Evolutionary conservation across 2,888 invertebrate genomes (phyloP), one percentile per base, ranked within the genome.

Genomic region (Caenorhabditis auriculariae): DNA sequence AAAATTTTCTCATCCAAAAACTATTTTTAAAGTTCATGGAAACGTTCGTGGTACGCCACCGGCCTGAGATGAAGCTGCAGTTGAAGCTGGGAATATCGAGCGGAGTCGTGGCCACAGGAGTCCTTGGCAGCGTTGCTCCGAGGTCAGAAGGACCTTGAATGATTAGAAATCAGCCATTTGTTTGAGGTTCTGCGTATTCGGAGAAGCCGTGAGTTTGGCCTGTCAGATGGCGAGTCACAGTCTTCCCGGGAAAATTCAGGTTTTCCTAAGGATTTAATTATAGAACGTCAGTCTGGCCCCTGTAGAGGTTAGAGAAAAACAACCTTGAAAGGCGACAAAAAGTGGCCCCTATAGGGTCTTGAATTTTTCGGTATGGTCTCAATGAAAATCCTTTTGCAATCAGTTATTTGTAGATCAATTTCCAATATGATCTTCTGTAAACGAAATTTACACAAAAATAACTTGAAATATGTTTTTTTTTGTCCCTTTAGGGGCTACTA

Each of bases 161-260:
- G 3, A 45, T 4, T 23, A 17, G 4, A 15, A 9, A 24, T 28
- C 7, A 19, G 3, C 35, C 9, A 9, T 15, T 32, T 9, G n/a
- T 46, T 60, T 37, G 38, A 65, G 72, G 41, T 72, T 72, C 26
- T 72, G 72, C 37, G 53, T 72, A 3, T 72, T 72, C 39, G 72
- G 72, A 12, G 72, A 72, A 24, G 66, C 69, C 9, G 72, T 72
- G 0, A 72, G 69, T 37, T 60, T 67, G 58, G 66, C 72, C n/a
- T 69, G 66, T 39, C 59, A 66, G 52, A 72, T 72, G 72, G 72
- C 67, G 1, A 55, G 61, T 12, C 63, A 63, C 17, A 51, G 56
- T 7, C 23, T 46, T 2, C 69, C 72, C 2, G 60, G 60, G 15
- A 69, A 59, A 37, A 72, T 72, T 51, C 69, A 72, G 42, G 58